phyloP scores from a whole-genome alignment of 2,888 invertebrate genomes.

The Prosopocoilus inquinatus region DNA sequence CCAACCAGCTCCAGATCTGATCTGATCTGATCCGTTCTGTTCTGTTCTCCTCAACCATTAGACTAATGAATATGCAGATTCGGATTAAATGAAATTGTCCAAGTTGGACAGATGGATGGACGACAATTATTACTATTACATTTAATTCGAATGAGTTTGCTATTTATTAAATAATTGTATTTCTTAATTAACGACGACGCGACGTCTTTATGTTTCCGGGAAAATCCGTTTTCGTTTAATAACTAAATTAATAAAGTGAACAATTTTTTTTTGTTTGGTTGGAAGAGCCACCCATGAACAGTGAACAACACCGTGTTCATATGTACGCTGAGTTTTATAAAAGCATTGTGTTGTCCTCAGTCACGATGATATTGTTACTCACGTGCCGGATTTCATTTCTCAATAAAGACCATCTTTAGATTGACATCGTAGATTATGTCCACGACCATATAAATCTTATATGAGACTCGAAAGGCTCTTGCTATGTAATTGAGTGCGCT shows the following conservation, averaged over 20 bases:
- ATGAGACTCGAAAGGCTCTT: slow-evolving; percentile 14
- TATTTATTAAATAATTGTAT: too few relatives aligned
- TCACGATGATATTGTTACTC: slow-evolving; percentile 39
- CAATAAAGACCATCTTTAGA: slow-evolving; percentile 37
- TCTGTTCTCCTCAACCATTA: too few relatives aligned
- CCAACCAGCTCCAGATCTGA: too few relatives aligned
- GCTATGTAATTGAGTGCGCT: neutral
- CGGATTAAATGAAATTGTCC: too few relatives aligned
- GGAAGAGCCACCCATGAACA: slow-evolving; percentile 14
- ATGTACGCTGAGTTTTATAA: slow-evolving; percentile 9
- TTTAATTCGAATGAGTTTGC: too few relatives aligned
- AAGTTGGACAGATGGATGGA: too few relatives aligned
- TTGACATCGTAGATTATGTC: slow-evolving; percentile 42
- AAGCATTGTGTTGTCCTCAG: slow-evolving; percentile 24
- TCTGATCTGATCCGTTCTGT: too few relatives aligned
- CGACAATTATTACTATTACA: too few relatives aligned
- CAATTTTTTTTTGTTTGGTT: neutral
- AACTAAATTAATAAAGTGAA: neutral
- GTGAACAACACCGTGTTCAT: slow-evolving; percentile 8
- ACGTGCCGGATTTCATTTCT: slow-evolving; percentile 40
- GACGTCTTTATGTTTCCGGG: too few relatives aligned
- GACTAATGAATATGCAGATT: too few relatives aligned
- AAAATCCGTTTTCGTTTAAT: neutral
- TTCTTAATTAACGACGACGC: too few relatives aligned
- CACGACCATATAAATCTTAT: slow-evolving; percentile 36